Base-by-base conservation (phyloP, 2,797 vertebrate species). In the Clarias laeviceps region DNA sequence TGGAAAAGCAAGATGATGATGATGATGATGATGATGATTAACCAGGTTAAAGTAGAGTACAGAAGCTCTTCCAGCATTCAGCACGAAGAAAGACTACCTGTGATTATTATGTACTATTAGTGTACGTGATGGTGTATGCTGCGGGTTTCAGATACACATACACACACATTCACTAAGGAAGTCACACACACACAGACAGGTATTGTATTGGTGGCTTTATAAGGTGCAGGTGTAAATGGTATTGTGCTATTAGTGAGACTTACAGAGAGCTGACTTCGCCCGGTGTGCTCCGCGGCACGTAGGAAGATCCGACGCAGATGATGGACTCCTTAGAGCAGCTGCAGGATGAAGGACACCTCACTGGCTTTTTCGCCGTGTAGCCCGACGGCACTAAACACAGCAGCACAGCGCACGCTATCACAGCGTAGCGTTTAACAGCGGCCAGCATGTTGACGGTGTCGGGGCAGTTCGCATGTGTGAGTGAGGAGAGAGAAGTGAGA, bases 311-410 rank as follows among this genome's bases (percentile, higher is more conserved):
- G 88, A 98, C 97, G 94, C 98, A 99, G 50, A 99, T 97, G 91
- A 98, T 95, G 69, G 98, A 97, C 90, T 99, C 98, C 93, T 96
- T 96, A 92, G 97, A 97, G 91, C 98, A 99, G 94, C 97, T 98
- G 95, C 98, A 99, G 89, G 96, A 93, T 86, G 95, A 94, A 84
- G 95, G 96, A 84, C 98, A 99, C 92, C 95, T 96, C 92, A 92
- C 92, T 73, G 85, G 85, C 87, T 94, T 96, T 93, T 94, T 96
- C 82, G 91, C 85, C 91, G 84, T 66, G 65, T 94, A 91, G 80
- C 86, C 95, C 86, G 93, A 90, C 45, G 91, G 92, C 82, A 90
- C 91, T 85, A 96, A 89, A 88, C 93, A 92, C 85, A 94, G 93
- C 85, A 96, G 90, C 80, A 91, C 85, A 84, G 95, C 85, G 81